Conservation (phyloP, 2,113 vertebrate genomes). For the Sinocyclocheilus anshuiensis region DNA sequence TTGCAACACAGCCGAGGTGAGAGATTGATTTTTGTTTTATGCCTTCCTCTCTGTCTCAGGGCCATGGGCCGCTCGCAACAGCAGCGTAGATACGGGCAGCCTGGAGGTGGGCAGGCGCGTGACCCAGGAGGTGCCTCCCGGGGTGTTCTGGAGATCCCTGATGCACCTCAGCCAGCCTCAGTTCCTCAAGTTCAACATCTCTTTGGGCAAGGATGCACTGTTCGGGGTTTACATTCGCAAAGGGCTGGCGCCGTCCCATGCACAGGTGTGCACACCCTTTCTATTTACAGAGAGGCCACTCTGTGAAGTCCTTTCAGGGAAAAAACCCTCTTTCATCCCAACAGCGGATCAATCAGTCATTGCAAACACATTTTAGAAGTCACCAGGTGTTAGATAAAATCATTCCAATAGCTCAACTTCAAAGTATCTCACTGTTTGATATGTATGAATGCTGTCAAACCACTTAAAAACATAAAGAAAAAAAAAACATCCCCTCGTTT, state of each 20-base stretch:
- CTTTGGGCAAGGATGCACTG: slow-evolving; percentile 93
- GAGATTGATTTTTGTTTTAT: slow-evolving; percentile 18
- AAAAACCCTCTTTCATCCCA: slow-evolving; percentile 16
- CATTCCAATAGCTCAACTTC: not conserved
- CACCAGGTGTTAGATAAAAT: slow-evolving; percentile 38
- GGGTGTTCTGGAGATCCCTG: slow-evolving; percentile 95
- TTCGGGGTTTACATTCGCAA: slow-evolving; percentile 98
- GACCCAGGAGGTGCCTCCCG: slow-evolving; percentile 92
- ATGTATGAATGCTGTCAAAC: slow-evolving; percentile 27
- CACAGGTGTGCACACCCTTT: slow-evolving; percentile 78
- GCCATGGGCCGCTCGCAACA: slow-evolving; percentile 86
- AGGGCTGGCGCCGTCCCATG: slow-evolving; percentile 94
- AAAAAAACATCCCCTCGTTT: not conserved
- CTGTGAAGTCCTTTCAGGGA: slow-evolving; percentile 15
- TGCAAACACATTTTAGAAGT: slow-evolving; percentile 35
- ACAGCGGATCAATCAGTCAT: slow-evolving; percentile 22
- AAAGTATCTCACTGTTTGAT: slow-evolving; percentile 17
- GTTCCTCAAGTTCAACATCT: slow-evolving; percentile 99
- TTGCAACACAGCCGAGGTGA: slow-evolving; percentile 1
- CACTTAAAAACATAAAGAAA: not conserved
- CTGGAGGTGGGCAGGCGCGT: slow-evolving; percentile 91
- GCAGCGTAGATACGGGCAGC: slow-evolving; percentile 94
- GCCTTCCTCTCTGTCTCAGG: slow-evolving; percentile 69
- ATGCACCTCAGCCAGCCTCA: slow-evolving; percentile 93
- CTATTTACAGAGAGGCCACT: not conserved